A percentile compares a stretch with the other conserved stretches of the same genome.
These are phyloP conservation scores for Seriola aureovittata DNA, from an alignment of 2,113 vertebrate species.

Conservation along the genomic window DNA sequence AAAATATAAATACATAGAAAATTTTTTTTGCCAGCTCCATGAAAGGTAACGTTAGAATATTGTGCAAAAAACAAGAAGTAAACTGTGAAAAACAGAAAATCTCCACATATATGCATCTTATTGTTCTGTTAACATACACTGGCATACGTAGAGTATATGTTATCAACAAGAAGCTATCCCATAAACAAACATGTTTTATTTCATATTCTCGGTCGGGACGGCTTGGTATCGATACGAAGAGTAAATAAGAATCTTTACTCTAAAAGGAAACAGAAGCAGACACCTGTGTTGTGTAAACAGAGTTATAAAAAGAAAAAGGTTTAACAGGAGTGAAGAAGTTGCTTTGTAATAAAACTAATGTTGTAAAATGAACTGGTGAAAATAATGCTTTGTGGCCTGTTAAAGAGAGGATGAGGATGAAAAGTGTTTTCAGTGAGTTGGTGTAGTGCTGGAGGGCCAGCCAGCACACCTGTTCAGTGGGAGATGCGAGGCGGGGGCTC, in stretches of 20 bases:
- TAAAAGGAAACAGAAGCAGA: neutral
- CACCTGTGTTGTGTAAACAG: neutral
- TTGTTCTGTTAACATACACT: neutral
- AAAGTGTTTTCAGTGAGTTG: slow-evolving; percentile 31
- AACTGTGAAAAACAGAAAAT: neutral
- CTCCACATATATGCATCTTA: neutral
- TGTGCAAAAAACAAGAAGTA: neutral
- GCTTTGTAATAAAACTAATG: slow-evolving; percentile 21
- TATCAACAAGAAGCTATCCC: neutral
- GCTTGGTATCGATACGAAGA: neutral
- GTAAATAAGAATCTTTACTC: neutral
- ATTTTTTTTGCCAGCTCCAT: neutral
- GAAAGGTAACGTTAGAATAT: neutral
- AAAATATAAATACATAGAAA: neutral
- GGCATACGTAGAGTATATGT: neutral
- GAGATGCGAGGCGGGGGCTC: slow-evolving; percentile 70
- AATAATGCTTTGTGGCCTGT: neutral
- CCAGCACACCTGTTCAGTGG: slow-evolving; percentile 82
- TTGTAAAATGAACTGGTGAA: slow-evolving; percentile 24
- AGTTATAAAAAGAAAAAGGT: neutral
- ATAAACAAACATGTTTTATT: neutral
- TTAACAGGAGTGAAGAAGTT: neutral
- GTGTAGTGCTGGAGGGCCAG: slow-evolving; percentile 42
- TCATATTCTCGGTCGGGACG: neutral
- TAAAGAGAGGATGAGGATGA: slow-evolving; percentile 13